Base-by-base conservation (phyloP, 2,888 invertebrate species). In the Drosophila acutilabella region DNA sequence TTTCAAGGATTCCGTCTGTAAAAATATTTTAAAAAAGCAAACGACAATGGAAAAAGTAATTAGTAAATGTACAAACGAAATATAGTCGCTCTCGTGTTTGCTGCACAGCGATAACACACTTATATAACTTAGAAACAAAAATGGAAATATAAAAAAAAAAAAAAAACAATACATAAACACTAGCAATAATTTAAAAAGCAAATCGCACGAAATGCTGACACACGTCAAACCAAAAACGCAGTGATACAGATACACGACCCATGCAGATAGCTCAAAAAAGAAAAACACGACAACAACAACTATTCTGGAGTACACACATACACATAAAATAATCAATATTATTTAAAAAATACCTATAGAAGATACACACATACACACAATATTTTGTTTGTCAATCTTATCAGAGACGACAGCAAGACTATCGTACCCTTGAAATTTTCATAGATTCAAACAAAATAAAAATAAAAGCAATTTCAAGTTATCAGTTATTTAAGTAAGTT, bases 1-100 rank as follows among this genome's bases (percentile, higher is more conserved):
- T 78, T 94, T 92, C 84, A 94, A 91, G 58, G 95, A 95, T 78
- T 95, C 95, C 88, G 94, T 94, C 96, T 96, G 93, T 42, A 93
- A 93, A 82, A 58, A 57, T 45, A 41, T 33, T 41, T 60, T 13
- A 58, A 57, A 48, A 93, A 51, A 36, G 2, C 7, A 36, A 36
- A 36, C 11, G 36, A 10, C 8, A 40, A 38, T 13, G 30, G 40
- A 42, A 75, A 42, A 41, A 77, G 75, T 71, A 89, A 89, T 83
- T 83, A 87, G 79, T 78, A 62, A 84, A 89, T 89, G 78, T 75
- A 65, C 64, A 67, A 69, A 81, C 60, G 74, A 57, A 71, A 84
- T 74, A 38, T 33, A 62, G 57, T 61, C 59, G 60, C 61, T 56
- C 81, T 84, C 79, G 85, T 88, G 75, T 61, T 81, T 88, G 75